Base-by-base conservation (phyloP, 2,797 vertebrate species). In the Champsocephalus gunnari region DNA sequence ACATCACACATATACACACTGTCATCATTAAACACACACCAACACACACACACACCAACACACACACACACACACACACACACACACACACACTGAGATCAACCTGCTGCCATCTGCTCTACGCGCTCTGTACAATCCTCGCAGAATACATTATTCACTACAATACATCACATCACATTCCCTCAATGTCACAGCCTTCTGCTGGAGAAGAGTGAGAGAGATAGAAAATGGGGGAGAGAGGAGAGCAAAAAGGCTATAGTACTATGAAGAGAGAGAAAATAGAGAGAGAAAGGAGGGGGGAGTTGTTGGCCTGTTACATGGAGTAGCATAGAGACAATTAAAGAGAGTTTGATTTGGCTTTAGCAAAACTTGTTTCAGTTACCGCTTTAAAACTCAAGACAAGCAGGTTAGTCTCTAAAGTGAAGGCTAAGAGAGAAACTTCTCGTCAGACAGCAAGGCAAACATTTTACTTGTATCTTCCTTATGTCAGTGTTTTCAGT, bases 151-250 rank as follows among this genome's bases (percentile, higher is more conserved):
- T 92, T 92, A 93, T 94, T 94, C 90, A 92, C 90, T 85, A 93
- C 91, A 92, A 93, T 92, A 93, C 93, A 94, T 92, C 92, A 92
- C 92, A 93, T 92, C 93, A 93, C 92, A 92, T 93, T 93, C 93
- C 92, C 92, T 92, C 93, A 94, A 94, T 94, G 92, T 94, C 93
- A 93, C 70, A 93, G 89, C 90, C 92, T 89, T 88, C 90, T 87
- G 82, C 79, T 83, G 78, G 87, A 85, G 87, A 86, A 73, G 82
- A 89, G 71, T 72, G 82, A 81, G 85, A 62, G 79, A 79, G 74
- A 71, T 76, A 88, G 81, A 88, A 82, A 85, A 82, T 24, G 62
- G 80, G 68, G 63, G 75, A 75, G 78, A 73, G 73, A 9, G 57
- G 47, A 71, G 78, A 90, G 88, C 79, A 87, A 81, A 88, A 80